Evolutionary conservation across 2,888 invertebrate species (phyloP).

Genomic region (Nyleta sp.): DNA sequence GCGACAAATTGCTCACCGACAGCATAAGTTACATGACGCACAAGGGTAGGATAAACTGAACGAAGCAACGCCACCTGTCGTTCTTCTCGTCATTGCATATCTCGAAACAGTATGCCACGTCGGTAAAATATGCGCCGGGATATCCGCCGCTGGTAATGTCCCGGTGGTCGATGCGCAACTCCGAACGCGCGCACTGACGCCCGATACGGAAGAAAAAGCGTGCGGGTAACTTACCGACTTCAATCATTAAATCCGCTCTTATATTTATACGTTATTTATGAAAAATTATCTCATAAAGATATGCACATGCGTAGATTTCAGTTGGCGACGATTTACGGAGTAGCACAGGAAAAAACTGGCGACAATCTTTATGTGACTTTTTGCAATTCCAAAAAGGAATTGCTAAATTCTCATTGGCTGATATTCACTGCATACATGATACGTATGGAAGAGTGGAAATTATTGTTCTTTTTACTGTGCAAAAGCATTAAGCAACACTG

Average conservation of each 20-base stretch:
- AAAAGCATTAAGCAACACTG: too few species aligned
- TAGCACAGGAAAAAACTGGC: neutral
- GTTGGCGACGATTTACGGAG: constrained; percentile 9
- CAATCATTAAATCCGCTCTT: constrained; percentile 4
- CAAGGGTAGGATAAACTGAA: constrained; percentile 80
- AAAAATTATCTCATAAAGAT: constrained; percentile 19
- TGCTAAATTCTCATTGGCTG: too few species aligned
- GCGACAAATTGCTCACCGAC: constrained; percentile 80
- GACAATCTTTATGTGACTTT: too few species aligned
- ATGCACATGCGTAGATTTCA: constrained; percentile 14
- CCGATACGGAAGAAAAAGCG: constrained; percentile 26
- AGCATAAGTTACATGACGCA: constrained; percentile 82
- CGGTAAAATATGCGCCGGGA: constrained; percentile 25
- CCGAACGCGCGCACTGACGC: constrained; percentile 12
- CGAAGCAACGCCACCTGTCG: constrained; percentile 27
- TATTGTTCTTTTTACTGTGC: too few species aligned
- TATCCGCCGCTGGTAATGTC: constrained; percentile 20
- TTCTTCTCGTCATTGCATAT: constrained; percentile 38
- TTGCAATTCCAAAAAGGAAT: too few species aligned
- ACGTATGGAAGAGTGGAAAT: too few species aligned
- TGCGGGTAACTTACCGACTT: constrained; percentile 25
- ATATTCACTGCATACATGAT: too few species aligned
- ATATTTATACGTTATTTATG: constrained; percentile 44
- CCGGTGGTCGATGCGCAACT: constrained; percentile 12
- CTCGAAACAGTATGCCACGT: constrained; percentile 29